Base-by-base conservation (phyloP, 2,888 invertebrate genomes). In the Nomada fucata region DNA sequence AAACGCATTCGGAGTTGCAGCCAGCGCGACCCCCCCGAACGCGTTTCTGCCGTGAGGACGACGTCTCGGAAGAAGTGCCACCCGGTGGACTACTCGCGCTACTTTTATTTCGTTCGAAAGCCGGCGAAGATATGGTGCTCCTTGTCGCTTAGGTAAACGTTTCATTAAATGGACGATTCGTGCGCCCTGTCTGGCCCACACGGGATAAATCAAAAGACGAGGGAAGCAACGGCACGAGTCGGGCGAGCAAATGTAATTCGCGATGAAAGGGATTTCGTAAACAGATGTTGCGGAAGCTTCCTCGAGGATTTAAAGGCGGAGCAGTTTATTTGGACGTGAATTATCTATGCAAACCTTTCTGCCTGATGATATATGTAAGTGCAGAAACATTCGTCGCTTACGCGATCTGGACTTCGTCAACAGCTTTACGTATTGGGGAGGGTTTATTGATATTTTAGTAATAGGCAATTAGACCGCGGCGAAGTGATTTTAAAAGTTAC, bases 81-180 rank as follows among this genome's bases (percentile, higher is more conserved):
- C 18, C 69, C 69, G 7, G 53, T 52, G 42, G 42, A 47, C 55
- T 29, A 50, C 26, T 9, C 15, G 0, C 20, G 15, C 44, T 53
- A 44, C 59, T 71, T 71, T 79, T 75, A 53, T 65, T 67, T 44
- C 20, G 61, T 7, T 18, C 47, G 13, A 47, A 47, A 47, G 47
- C 23, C 36, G 53, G 61, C 76, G 71, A 61, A 61, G 50, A 65
- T 71, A 44, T 20, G 42, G 63, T 36, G 65, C 20, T n/a, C 3
- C 59, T 53, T 52, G 59, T 73, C 73, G 64, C 64, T 65, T 52
- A 42, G 26, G 73, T 73, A 77, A 77, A 77, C 73, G 73, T 44
- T 77, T 65, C 59, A 29, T 73, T 65, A 77, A 73, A n/a, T 10
- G 52, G 63, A 64, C 52, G 52, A 73, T 77, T 77, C 44, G 64